These are phyloP conservation scores for Solenopsis fugax DNA, from an alignment of 1,140 invertebrate species.

Conservation along the genomic window DNA sequence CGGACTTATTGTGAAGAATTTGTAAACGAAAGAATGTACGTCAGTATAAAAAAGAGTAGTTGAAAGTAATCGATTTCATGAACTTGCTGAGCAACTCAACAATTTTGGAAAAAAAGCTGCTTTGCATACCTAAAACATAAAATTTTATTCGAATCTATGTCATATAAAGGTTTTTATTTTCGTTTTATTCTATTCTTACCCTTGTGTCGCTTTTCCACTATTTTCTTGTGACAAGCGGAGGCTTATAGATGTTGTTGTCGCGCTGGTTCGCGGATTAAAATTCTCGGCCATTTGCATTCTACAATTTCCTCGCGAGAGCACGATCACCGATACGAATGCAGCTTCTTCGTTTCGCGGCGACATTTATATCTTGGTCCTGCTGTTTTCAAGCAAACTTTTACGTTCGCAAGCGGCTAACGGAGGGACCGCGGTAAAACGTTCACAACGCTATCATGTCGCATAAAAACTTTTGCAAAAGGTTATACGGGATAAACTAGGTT, in stretches of 20 bases:
- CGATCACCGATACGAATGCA: slow-evolving; percentile 55
- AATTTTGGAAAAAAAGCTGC: not conserved
- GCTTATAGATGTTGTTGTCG: slow-evolving; percentile 52
- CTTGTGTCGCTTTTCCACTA: slow-evolving; percentile 16
- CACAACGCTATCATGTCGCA: slow-evolving; percentile 25
- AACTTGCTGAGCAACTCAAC: not conserved
- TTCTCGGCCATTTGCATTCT: slow-evolving; percentile 61
- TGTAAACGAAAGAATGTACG: not conserved
- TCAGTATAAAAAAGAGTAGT: not conserved
- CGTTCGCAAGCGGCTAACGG: slow-evolving; percentile 35
- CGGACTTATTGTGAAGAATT: not conserved
- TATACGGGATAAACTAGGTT: slow-evolving; percentile 10
- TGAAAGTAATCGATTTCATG: not conserved
- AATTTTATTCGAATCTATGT: slow-evolving; percentile 15
- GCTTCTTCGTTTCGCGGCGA: slow-evolving; percentile 53
- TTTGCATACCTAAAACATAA: not conserved
- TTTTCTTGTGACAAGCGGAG: slow-evolving; percentile 51
- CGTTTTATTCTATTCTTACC: not conserved
- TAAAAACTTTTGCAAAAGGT: slow-evolving; percentile 45
- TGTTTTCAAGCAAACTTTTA: slow-evolving; percentile 61
- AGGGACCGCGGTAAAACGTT: slow-evolving; percentile 33
- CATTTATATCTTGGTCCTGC: slow-evolving; percentile 56
- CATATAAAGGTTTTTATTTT: slow-evolving; percentile 32
- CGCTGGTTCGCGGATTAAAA: slow-evolving; percentile 56
- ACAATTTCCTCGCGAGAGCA: slow-evolving; percentile 48